These are phyloP conservation scores for Illadopsis cleaveri DNA, from an alignment of 2,113 vertebrate genomes.

Conservation along the genomic window DNA sequence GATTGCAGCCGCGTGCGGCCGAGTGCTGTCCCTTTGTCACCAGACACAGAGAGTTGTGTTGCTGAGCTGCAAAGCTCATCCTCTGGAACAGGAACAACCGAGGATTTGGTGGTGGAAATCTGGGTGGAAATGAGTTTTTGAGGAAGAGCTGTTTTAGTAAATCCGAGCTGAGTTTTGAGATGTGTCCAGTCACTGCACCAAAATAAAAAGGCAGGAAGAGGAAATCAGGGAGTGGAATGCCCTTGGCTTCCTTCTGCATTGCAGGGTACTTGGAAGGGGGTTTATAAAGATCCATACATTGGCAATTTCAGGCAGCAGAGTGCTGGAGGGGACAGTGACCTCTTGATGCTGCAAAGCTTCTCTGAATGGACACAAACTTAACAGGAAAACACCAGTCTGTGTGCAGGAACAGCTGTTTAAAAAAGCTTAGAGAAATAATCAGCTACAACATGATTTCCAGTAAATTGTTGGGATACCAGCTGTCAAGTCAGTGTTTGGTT, in stretches of 20 bases:
- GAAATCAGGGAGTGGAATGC: background rate
- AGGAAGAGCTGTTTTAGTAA: background rate
- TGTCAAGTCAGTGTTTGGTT: background rate
- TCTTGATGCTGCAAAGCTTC: background rate
- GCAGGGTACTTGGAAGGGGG: background rate
- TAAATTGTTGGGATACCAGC: background rate
- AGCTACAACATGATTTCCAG: background rate
- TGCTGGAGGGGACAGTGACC: background rate
- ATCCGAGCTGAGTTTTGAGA: background rate
- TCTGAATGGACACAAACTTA: background rate
- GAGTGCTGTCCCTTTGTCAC: background rate
- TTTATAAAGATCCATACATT: background rate
- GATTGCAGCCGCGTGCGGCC: fast-evolving
- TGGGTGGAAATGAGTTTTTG: background rate
- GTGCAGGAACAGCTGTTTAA: background rate
- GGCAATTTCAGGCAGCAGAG: background rate
- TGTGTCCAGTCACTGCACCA: background rate
- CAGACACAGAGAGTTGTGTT: background rate
- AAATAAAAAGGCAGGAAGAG: background rate
- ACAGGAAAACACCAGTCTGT: background rate
- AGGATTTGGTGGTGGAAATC: background rate
- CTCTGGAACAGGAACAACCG: background rate
- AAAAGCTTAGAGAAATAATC: background rate
- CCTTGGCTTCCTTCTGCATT: background rate
- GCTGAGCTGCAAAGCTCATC: background rate